phyloP scores from a whole-genome alignment of 2,113 vertebrate genomes.

The Myrmecophaga tridactyla region DNA sequence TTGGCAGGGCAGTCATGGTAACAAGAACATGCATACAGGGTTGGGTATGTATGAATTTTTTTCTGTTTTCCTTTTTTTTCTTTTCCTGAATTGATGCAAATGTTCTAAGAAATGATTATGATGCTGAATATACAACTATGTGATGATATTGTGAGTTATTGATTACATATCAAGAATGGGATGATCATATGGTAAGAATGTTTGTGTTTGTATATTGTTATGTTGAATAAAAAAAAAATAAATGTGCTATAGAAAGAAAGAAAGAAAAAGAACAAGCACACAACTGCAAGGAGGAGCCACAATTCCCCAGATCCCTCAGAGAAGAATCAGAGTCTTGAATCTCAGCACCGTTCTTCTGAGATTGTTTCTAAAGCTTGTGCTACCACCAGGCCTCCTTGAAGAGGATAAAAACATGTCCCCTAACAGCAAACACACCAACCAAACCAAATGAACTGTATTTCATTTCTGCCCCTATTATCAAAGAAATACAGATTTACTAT shows the following conservation, averaged over 20 bases:
- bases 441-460: background rate
- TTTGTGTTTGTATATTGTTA: too few species aligned
- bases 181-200: too few species aligned
- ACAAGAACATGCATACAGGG: too few species aligned
- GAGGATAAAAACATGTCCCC: background rate
- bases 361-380: background rate
- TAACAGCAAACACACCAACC: background rate
- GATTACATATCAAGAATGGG: too few species aligned
- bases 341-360: background rate
- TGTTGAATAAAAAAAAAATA: too few species aligned
- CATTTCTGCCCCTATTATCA: background rate
- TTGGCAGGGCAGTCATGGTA: background rate
- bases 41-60: too few species aligned
- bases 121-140: too few species aligned
- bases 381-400: background rate
- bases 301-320: background rate
- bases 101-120: too few species aligned
- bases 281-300: background rate
- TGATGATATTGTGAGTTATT: too few species aligned
- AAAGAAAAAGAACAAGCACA: background rate
- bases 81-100: too few species aligned
- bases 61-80: too few species aligned
- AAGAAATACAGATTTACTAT: background rate
- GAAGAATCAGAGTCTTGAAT: background rate
- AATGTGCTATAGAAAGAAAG: too few species aligned